Evolutionary conservation across 2,888 invertebrate species (phyloP).

Genomic region (Odontothrips loti): DNA sequence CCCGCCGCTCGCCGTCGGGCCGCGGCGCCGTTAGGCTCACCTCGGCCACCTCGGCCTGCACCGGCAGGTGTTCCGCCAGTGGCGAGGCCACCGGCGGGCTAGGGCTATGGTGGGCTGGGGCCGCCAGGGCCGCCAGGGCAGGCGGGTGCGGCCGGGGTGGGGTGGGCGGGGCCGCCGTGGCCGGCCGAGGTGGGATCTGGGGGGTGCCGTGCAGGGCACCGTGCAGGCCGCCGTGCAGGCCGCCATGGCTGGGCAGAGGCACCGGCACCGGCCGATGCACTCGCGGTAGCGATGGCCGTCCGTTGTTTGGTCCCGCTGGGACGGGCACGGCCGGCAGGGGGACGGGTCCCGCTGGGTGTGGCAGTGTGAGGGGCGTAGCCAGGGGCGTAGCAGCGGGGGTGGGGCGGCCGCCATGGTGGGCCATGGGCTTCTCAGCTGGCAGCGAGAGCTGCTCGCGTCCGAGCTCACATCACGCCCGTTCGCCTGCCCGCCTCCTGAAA

Average conservation of each 20-base stretch:
- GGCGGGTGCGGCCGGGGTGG: slow-evolving; percentile 42
- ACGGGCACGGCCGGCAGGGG: slow-evolving; percentile 42
- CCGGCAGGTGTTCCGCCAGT: slow-evolving; percentile 37
- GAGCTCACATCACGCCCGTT: slow-evolving; percentile 57
- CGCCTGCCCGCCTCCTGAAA: slow-evolving; percentile 63
- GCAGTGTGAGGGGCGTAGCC: slow-evolving; percentile 48
- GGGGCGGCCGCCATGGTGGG: slow-evolving; percentile 73
- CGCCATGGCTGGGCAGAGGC: background rate
- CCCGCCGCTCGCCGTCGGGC: slow-evolving; percentile 78
- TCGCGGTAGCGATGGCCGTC: slow-evolving; percentile 42
- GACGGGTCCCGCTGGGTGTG: slow-evolving; percentile 50
- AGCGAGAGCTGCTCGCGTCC: slow-evolving; percentile 56
- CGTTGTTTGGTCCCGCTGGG: slow-evolving; percentile 28
- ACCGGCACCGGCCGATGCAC: background rate
- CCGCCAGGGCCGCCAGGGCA: slow-evolving; percentile 45
- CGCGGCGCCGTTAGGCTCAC: slow-evolving; percentile 65
- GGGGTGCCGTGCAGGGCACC: slow-evolving; percentile 63
- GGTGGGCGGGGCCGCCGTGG: slow-evolving; percentile 48
- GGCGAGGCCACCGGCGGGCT: slow-evolving; percentile 36
- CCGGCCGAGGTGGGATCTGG: slow-evolving; percentile 55
- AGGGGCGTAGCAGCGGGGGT: slow-evolving; percentile 50
- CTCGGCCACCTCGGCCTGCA: slow-evolving; percentile 48
- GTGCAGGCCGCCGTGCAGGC: slow-evolving; percentile 40
- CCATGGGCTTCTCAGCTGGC: slow-evolving; percentile 59
- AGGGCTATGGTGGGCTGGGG: slow-evolving; percentile 46